Base-by-base conservation (phyloP, 2,113 vertebrate species). In the Amphiprion percula region DNA sequence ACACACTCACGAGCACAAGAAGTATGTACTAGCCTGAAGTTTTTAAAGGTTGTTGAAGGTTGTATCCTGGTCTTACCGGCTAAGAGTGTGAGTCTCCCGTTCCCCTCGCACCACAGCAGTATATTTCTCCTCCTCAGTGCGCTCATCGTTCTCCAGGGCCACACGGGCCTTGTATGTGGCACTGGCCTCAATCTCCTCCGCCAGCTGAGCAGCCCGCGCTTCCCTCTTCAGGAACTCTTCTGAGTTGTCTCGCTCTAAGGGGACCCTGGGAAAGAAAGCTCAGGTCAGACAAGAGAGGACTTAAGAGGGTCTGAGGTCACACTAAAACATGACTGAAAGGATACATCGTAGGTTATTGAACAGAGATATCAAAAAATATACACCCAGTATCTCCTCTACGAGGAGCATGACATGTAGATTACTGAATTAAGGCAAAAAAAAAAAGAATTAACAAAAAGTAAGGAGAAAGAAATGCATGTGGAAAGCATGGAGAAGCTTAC, bases 151-250 rank as follows among this genome's bases (percentile, higher is more conserved):
- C 95, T 99, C 98, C 92, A 99, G 94, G 68, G 98, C 98, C 85
- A 98, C 96, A 2, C 97, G 96, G 86, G 98, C 97, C 94, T 98
- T 98, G 92, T 99, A 99, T 58, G 97, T 96, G 86, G 97, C 95
- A 84, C 98, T 99, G 91, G 98, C 97, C 95, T 99, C 98, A 55
- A 99, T 99, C 94, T 99, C 98, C 88, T 99, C 97, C n/a, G 98
- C 98, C 94, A 99, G 95, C 91, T 97, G 97, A 77, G 98, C 96
- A 77, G 98, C 98, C 79, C 98, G 96, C 46, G 97, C 98, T 93
- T 99, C 97, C 62, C 98, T 96, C 94, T 98, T 98, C 87, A 98
- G 96, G 94, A 97, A 99, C 94, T 99, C 98, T 90, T 99, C 98
- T 0, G 98, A 99, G 93, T 97, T 98, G 93, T 99, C 97, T 79